These are phyloP conservation scores for Parnassius mnemosyne DNA, from an alignment of 2,888 invertebrate genomes.

Conservation along the genomic window DNA sequence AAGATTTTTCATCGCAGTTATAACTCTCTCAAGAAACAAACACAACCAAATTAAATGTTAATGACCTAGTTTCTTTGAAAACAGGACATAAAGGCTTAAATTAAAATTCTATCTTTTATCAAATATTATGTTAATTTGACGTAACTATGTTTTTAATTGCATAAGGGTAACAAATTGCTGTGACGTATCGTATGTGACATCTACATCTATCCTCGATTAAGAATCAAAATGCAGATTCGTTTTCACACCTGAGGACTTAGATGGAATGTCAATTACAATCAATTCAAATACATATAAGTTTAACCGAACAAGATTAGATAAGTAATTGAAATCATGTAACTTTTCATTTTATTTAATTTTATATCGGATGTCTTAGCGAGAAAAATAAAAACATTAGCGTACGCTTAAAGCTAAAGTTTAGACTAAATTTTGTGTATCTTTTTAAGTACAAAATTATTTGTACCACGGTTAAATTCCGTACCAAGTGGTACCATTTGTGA, in stretches of 20 bases:
- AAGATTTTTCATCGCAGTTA: constrained; percentile 11
- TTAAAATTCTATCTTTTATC: neutral
- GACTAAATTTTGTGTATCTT: neutral
- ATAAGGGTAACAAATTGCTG: no score
- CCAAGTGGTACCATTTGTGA: constrained; percentile 36
- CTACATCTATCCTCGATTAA: no score
- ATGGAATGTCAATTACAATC: no score
- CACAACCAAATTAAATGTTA: constrained; percentile 12
- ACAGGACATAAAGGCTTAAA: neutral
- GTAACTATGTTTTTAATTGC: no score
- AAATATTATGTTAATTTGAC: no score
- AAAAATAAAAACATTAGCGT: no score
- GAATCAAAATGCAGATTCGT: constrained; percentile 2
- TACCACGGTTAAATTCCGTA: constrained; percentile 28
- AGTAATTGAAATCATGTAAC: no score
- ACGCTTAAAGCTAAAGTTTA: no score
- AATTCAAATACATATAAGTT: no score
- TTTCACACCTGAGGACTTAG: constrained; percentile 5
- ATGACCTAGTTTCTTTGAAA: constrained; percentile 13
- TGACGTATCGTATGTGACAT: constrained; percentile 1
- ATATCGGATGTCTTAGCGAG: no score
- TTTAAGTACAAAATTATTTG: constrained; percentile 32
- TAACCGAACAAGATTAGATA: no score
- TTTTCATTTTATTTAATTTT: no score
- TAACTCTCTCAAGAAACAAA: constrained; percentile 26